phyloP scores from a whole-genome alignment of 2,888 invertebrate genomes.

The Operophtera brumata region DNA sequence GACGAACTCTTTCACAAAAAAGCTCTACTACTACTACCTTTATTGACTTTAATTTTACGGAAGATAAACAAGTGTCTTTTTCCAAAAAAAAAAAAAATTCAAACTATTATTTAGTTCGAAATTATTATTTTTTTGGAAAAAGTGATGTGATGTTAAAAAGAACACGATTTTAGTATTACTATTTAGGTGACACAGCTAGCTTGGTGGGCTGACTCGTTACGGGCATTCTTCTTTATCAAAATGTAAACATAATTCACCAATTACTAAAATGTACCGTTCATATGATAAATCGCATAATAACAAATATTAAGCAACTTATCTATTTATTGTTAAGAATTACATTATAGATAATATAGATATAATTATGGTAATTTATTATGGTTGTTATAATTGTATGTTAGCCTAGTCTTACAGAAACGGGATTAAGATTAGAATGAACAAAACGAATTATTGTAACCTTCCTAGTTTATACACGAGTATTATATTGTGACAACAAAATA shows the following conservation, averaged over 20 bases:
- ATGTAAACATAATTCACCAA: background rate
- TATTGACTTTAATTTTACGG: too few relatives aligned
- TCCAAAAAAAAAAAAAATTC: too few relatives aligned
- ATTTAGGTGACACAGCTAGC: too few relatives aligned
- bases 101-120: too few relatives aligned
- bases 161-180: too few relatives aligned
- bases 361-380: slow-evolving; percentile 39
- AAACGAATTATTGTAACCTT: slow-evolving; percentile 36
- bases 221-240: background rate
- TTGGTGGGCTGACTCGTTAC: too few relatives aligned
- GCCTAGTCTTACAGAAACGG: slow-evolving; percentile 48
- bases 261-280: slow-evolving; percentile 1
- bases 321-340: slow-evolving; percentile 33
- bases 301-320: slow-evolving; percentile 14
- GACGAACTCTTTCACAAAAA: too few relatives aligned
- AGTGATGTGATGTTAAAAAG: too few relatives aligned
- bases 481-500: background rate
- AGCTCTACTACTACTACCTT: too few relatives aligned
- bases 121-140: too few relatives aligned
- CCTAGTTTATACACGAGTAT: slow-evolving; percentile 6
- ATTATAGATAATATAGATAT: slow-evolving; percentile 31
- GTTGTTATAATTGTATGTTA: slow-evolving; percentile 44
- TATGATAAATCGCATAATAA: slow-evolving; percentile 25
- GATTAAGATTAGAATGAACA: slow-evolving; percentile 37
- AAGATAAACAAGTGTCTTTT: too few relatives aligned